Conservation (phyloP, 2,797 vertebrate genomes). For the Ptychadena robeensis region DNA sequence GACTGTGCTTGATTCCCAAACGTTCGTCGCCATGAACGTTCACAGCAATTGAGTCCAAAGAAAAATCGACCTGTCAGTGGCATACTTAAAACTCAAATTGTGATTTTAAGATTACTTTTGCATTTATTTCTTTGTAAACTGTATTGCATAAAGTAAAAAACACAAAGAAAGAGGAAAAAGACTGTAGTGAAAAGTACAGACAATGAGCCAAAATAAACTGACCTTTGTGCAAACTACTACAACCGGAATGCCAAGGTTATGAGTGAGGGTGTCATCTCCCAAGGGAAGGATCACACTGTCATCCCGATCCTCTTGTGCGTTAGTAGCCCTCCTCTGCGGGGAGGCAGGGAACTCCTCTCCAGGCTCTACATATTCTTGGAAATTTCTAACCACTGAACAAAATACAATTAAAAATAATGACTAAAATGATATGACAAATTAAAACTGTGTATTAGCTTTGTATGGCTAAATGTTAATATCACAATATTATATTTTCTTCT, state of each 20-base stretch:
- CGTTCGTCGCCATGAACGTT: too few species aligned
- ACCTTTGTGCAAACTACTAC: slow-evolving; percentile 98
- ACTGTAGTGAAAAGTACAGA: not conserved
- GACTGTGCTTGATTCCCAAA: too few species aligned
- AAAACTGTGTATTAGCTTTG: too few species aligned
- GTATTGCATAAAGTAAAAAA: too few species aligned
- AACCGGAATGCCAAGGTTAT: slow-evolving; percentile 95
- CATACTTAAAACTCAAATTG: too few species aligned
- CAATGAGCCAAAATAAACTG: slow-evolving; percentile 63
- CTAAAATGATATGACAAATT: not conserved
- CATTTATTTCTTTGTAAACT: too few species aligned
- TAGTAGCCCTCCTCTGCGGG: slow-evolving; percentile 88
- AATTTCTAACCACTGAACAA: slow-evolving; percentile 91
- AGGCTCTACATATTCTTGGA: slow-evolving; percentile 96
- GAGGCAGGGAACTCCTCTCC: slow-evolving; percentile 89
- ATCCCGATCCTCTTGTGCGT: slow-evolving; percentile 83
- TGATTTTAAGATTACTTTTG: too few species aligned
- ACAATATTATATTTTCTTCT: too few species aligned
- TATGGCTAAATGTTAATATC: too few species aligned
- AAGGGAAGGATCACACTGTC: slow-evolving; percentile 92
- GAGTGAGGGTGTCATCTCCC: slow-evolving; percentile 93
- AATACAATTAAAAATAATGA: not conserved
- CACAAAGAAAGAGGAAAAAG: not conserved
- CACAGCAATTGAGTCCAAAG: too few species aligned
- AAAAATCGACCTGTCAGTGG: too few species aligned